Base-by-base conservation (phyloP, 2,888 invertebrate species). In the Caenorhabditis doughertyi region DNA sequence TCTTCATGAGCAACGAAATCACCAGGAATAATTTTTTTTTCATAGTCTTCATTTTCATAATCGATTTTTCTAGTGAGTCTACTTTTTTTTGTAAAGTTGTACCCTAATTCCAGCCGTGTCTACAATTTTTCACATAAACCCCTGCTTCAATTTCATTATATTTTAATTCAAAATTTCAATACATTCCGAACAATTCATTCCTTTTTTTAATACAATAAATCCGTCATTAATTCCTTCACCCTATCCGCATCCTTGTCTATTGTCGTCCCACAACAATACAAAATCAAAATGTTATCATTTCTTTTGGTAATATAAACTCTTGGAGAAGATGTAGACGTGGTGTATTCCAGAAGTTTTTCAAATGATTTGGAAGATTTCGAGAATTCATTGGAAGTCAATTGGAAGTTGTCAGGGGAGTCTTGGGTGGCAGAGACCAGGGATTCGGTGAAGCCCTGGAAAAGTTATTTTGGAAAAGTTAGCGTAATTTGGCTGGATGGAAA, bases 251-350 rank as follows among this genome's bases (percentile, higher is more conserved):
- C 76, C 42, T 51, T 67, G 3, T 47, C 35, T 1, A 21, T 32
- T 16, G 58, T 67, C 7, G 49, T 60, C 27, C 67, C 65, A 49
- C 49, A 60, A 27, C 76, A 67, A 49, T 67, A 67, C 23, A 76
- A 55, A 32, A 73, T 44, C 39, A 73, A 56, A 0, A 23, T n/a
- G 32, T 64, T 64, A 8, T 65, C 49, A n/a, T 32, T n/a, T 18
- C 32, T 64, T 21, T 27, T 32, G n/a, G 27, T 3, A 1, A 11
- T 16, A n/a, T n/a, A 64, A 18, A 64, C 16, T 21, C 47, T 13
- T 25, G 60, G 44, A 25, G 60, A 44, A 1, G 18, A n/a, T 0
- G 62, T 39, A 29, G 44, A 39, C 32, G 11, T 42, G 8, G 47
- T 21, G 32, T 18, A 29, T 64, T 18, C 42, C 39, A 29, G 32